Percentiles rank a stretch among this genome's conserved stretches.
Conservation (phyloP, 2,888 invertebrate species). For the Cyclophora albipunctata region DNA sequence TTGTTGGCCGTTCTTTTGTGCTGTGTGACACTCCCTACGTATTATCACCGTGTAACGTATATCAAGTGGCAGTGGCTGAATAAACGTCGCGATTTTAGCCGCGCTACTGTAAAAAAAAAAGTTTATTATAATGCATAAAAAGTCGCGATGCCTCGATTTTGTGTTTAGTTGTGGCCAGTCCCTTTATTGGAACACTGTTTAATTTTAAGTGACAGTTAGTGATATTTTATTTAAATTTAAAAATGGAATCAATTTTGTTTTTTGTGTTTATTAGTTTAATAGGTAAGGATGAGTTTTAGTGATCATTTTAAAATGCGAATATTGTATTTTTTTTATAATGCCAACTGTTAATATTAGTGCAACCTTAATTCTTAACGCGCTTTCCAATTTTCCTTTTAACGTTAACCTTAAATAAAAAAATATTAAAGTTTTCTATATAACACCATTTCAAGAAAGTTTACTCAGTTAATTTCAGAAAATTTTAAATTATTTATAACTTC, state of each 20-base stretch:
- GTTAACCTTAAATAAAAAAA: no score
- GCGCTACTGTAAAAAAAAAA: constrained; percentile 25
- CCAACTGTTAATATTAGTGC: no score
- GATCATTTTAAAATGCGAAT: neutral
- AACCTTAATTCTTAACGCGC: no score
- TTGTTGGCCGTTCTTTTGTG: constrained; percentile 1
- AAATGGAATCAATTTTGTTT: constrained; percentile 18
- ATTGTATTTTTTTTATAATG: neutral
- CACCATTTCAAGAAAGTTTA: no score
- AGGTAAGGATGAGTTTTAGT: constrained; percentile 32
- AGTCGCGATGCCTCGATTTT: constrained; percentile 21
- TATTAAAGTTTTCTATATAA: no score
- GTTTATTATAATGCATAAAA: constrained; percentile 48
- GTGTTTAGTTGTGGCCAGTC: constrained; percentile 33
- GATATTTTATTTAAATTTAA: constrained; percentile 9
- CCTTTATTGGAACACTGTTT: constrained; percentile 26
- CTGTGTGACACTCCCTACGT: constrained; percentile 27
- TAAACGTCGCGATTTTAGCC: constrained; percentile 21
- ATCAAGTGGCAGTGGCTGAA: constrained; percentile 25
- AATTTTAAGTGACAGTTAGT: constrained; percentile 12
- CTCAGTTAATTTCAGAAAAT: no score
- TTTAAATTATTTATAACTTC: no score
- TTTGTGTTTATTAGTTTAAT: constrained; percentile 30
- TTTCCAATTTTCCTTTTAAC: no score
- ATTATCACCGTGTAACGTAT: constrained; percentile 32